These are phyloP conservation scores for Trachythela sp. DNA, from an alignment of 64 coral and sea anemone species.

Conservation along the genomic window DNA sequence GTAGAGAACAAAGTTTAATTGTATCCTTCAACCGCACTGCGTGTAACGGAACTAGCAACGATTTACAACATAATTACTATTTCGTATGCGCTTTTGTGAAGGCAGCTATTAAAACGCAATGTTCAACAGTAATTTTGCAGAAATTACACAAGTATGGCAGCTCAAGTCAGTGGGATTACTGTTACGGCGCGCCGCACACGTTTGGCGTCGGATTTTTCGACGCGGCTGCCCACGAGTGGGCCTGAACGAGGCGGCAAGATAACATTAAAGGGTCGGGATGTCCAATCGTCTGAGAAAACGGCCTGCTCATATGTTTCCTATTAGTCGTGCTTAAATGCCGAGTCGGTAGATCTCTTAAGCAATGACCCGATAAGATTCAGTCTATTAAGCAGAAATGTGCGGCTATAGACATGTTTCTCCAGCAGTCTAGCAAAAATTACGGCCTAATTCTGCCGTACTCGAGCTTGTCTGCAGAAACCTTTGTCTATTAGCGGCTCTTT, in stretches of 20 bases:
- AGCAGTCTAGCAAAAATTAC: no score
- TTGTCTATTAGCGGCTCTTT: background rate
- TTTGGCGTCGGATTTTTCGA: background rate
- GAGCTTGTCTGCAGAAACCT: no score
- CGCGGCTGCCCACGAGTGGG: background rate
- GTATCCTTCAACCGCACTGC: constrained; percentile 9
- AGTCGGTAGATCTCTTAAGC: constrained; percentile 20
- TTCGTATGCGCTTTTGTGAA: background rate
- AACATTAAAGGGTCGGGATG: background rate
- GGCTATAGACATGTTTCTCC: background rate
- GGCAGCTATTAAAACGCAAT: background rate
- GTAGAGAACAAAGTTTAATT: constrained; percentile 24
- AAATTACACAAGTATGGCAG: background rate
- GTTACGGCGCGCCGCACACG: background rate
- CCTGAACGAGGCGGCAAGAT: background rate
- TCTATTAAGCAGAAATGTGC: constrained; percentile 2
- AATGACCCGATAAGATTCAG: constrained; percentile 10
- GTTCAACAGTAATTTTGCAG: no score
- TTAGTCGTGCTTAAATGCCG: background rate
- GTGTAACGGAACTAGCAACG: background rate
- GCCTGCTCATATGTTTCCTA: background rate
- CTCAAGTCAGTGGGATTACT: background rate
- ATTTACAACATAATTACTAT: constrained; percentile 11
- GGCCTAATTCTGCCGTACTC: no score
- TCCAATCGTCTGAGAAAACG: background rate